These are phyloP conservation scores for Tachypleus tridentatus DNA, from an alignment of 1,140 invertebrate genomes.

Conservation along the genomic window DNA sequence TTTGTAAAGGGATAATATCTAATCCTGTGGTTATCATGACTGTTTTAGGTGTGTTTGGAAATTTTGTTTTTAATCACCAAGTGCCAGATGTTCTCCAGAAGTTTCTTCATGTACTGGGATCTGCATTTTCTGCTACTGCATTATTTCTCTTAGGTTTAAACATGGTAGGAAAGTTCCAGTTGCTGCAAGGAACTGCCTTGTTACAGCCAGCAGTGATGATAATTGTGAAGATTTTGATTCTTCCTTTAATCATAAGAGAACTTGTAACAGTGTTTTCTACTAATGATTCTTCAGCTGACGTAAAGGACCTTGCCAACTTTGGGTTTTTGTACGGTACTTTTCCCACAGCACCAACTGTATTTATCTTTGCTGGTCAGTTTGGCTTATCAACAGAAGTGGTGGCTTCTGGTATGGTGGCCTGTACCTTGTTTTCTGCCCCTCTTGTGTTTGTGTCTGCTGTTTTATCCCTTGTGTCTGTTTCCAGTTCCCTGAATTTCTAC, in stretches of 20 bases:
- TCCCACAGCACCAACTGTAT: conserved; percentile 85
- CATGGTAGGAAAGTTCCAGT: conserved; percentile 82
- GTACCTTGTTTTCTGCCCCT: conserved; percentile 84
- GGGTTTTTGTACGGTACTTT: conserved; percentile 94
- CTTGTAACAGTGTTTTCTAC: conserved; percentile 59
- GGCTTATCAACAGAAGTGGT: conserved; percentile 73
- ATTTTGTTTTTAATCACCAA: conserved; percentile 62
- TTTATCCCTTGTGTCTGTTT: conserved; percentile 56
- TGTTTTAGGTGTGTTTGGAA: conserved; percentile 72
- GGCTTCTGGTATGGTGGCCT: conserved; percentile 81
- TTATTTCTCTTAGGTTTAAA: conserved; percentile 78
- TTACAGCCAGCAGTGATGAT: conserved; percentile 75
- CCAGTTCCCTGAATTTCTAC: conserved; percentile 27
- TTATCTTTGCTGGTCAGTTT: conserved; percentile 84
- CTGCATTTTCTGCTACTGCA: conserved; percentile 80
- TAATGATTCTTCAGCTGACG: conserved; percentile 53
- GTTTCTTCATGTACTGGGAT: conserved; percentile 59
- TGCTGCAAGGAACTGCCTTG: conserved; percentile 56
- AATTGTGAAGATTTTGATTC: conserved; percentile 70
- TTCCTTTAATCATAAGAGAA: conserved; percentile 78
- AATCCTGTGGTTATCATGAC: conserved; percentile 94
- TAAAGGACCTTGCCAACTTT: conserved; percentile 70
- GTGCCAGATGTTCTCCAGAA: conserved; percentile 59
- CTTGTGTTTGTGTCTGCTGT: conserved; percentile 91
- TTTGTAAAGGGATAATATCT: conserved; percentile 54